Evolutionary conservation across 2,888 invertebrate genomes (phyloP).

Genomic region (Cheilosia variabilis): DNA sequence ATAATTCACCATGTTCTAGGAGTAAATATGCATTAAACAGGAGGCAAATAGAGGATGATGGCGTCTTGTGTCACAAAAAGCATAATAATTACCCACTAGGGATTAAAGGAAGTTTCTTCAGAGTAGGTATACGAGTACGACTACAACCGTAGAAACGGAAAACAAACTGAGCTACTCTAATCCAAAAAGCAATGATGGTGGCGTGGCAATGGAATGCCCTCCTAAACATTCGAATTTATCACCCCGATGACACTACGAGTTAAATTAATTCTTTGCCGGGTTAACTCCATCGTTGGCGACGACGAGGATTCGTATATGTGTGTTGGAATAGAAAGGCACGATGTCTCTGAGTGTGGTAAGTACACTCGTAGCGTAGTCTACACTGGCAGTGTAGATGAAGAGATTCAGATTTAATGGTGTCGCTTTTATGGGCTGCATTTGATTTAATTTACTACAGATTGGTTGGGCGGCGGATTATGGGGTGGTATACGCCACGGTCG

Average conservation of each 20-base stretch:
- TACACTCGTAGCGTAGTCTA: background rate
- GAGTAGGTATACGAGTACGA: slow-evolving; percentile 17
- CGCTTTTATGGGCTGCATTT: slow-evolving; percentile 70
- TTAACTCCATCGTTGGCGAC: slow-evolving; percentile 48
- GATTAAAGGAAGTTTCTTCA: slow-evolving; percentile 53
- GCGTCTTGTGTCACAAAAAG: slow-evolving; percentile 64
- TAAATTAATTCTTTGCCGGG: slow-evolving; percentile 68
- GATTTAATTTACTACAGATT: slow-evolving; percentile 67
- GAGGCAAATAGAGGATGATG: slow-evolving; percentile 18
- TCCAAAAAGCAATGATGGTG: slow-evolving; percentile 23
- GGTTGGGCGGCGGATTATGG: slow-evolving; percentile 4
- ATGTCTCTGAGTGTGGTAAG: background rate
- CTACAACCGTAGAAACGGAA: slow-evolving; percentile 4
- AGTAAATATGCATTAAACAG: slow-evolving; percentile 70
- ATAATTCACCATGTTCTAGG: slow-evolving; percentile 70
- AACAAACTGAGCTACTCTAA: slow-evolving; percentile 41
- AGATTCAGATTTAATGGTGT: slow-evolving; percentile 69
- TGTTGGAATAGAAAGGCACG: background rate
- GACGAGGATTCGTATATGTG: background rate
- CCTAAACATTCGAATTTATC: slow-evolving; percentile 71
- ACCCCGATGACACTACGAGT: slow-evolving; percentile 72
- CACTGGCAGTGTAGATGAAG: slow-evolving; percentile 9
- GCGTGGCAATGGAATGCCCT: slow-evolving; percentile 45
- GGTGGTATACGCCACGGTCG: background rate
- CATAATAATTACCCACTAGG: slow-evolving; percentile 71